A percentile compares a stretch with the other conserved stretches of the same genome.
Conservation (phyloP, 2,888 invertebrate genomes). For the Erebia palarica region DNA sequence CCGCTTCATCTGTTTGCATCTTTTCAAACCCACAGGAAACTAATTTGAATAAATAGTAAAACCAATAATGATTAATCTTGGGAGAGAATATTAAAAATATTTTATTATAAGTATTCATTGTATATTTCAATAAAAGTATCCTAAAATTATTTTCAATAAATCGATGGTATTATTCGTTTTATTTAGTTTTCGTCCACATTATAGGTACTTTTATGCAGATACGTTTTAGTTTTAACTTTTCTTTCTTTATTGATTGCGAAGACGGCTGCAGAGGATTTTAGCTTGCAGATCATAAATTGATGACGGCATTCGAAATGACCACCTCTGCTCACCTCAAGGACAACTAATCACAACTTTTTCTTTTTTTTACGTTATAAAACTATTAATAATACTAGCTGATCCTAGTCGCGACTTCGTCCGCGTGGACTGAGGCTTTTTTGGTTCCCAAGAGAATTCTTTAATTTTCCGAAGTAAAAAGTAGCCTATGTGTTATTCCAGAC, state of each 20-base stretch:
- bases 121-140: not conserved
- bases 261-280: not conserved
- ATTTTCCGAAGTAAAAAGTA: no score
- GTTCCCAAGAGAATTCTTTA: no score
- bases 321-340: not conserved
- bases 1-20: constrained; percentile 53
- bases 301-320: not conserved
- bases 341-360: constrained; percentile 1
- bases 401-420: no score
- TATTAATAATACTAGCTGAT: no score
- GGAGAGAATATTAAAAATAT: not conserved
- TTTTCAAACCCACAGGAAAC: constrained; percentile 50
- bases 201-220: not conserved
- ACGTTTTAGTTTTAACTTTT: not conserved
- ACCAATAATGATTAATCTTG: constrained; percentile 19
- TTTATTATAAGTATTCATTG: not conserved
- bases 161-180: not conserved
- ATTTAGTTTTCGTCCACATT: not conserved
- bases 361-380: not conserved
- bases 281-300: constrained; percentile 4
- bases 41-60: constrained; percentile 44
- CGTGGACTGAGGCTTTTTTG: no score
- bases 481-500: no score
- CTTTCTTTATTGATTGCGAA: not conserved
- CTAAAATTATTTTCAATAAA: not conserved